Evolutionary conservation across 2,888 invertebrate genomes (phyloP), one percentile per base, ranked within the genome.

Genomic region (Diaperis boleti): DNA sequence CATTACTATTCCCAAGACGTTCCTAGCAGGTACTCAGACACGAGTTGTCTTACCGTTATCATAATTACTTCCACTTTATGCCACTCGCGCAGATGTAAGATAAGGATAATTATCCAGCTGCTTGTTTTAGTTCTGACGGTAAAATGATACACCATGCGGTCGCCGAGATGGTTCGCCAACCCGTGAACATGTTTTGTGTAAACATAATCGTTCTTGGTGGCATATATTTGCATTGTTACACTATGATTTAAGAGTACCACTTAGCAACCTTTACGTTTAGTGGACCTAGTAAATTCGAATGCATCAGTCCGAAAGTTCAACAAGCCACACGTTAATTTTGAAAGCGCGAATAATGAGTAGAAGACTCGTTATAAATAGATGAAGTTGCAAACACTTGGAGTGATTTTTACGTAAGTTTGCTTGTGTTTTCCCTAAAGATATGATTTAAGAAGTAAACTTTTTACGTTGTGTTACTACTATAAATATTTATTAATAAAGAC

Each of bases 51-150:
- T 60, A 50, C 55, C 68, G 55, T 68, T 65, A 65, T 67, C 63
- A 61, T 67, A 70, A 70, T 70, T 69, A 69, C 69, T 62, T 47
- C 62, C 59, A 66, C 67, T 67, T 62, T 64, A 52, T 64, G 65
- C 66, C 64, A 60, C 61, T 62, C 54, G 55, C 33, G 44, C 31
- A 52, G 61, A 65, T 67, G 59, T 55, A 59, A 59, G 64, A 67
- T 61, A 64, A 62, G 60, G 63, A 69, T 70, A 66, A 70, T 70
- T 70, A 66, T 69, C 66, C 61, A 49, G 66, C 61, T 59, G 59
- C 44, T 55, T 62, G 67, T 68, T 68, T 68, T 60, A 62, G 59
- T 61, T 59, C 15, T 61, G 55, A 49, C 44, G 39, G 18, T 49
- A 50, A 59, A n/a, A 60, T 60, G 56, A 56, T 56, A 31, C 41